Evolutionary conservation across 2,888 invertebrate species (phyloP), one percentile per base, ranked within the genome.

Genomic region (Thalpophila matura): DNA sequence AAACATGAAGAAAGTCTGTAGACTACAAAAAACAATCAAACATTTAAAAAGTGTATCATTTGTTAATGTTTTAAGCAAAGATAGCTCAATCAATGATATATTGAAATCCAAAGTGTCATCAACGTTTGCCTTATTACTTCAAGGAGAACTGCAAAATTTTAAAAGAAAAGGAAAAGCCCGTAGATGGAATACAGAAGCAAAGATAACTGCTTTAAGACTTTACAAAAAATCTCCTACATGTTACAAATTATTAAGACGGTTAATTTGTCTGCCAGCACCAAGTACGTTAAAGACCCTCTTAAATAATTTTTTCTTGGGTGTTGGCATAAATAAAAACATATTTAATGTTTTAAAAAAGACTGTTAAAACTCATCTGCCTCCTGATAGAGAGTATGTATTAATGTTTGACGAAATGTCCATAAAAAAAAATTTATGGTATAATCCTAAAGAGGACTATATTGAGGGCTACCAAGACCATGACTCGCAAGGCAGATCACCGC

Each of bases 91-190:
- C n/a, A 7, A 24, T 27, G 0, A 40, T n/a, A 18, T 33, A n/a
- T 12, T 38, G 6, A 24, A 24, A 20, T 9, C 6, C 2, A 56
- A 56, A 31, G 40, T 40, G 6, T 38, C 16, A 16, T 50, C 38
- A 1, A 16, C 38, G 40, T 51, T 40, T 31, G 51, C 56, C 6
- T 10, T 56, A 16, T 51, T 56, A 38, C 29, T 56, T 14, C 56
- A 38, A 56, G 56, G 51, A 24, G 38, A 56, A 40, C 29, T 56
- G 22, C 37, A 53, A n/a, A 51, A 57, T 42, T 42, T 40, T 53
- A 51, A 26, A 4, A 51, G 24, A 24, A 57, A n/a, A n/a, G n/a
- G n/a, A 57, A 29, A 57, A 31, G 14, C 24, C 24, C 31, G 53
- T 1, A 57, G 31, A 9, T 57, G 57, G 53, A 42, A 27, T n/a